Evolutionary conservation across 2,113 vertebrate species (phyloP).

Genomic region (Heliornis fulica): DNA sequence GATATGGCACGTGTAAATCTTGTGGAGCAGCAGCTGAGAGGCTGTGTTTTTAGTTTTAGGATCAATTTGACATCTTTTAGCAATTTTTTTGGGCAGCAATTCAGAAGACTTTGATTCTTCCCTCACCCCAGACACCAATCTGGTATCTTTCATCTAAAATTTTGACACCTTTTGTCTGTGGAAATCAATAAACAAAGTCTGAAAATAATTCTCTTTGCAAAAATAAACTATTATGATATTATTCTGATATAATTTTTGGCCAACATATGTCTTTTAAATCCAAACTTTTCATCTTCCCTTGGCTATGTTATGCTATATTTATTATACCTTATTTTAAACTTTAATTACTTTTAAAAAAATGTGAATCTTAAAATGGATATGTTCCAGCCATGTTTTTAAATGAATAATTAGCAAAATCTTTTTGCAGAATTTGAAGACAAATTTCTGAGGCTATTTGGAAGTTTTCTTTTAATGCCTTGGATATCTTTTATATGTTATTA

Average conservation of each 20-base stretch:
- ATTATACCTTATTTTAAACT: neutral
- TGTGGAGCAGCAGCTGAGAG: conserved; percentile 50
- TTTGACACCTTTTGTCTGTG: conserved; percentile 53
- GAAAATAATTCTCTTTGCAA: conserved; percentile 43
- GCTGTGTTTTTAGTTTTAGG: conserved; percentile 37
- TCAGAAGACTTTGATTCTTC: conserved; percentile 41
- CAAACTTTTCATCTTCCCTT: neutral
- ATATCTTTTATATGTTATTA: neutral
- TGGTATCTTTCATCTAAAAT: conserved; percentile 51
- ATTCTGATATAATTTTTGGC: neutral
- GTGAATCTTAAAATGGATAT: neutral
- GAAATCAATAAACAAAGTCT: conserved; percentile 58
- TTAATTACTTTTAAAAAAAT: neutral
- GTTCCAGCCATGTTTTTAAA: neutral
- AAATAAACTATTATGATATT: neutral
- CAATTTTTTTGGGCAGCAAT: conserved; percentile 52
- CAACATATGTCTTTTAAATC: neutral
- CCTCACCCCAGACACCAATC: conserved; percentile 25
- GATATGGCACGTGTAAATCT: conserved; percentile 42
- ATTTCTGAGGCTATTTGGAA: neutral
- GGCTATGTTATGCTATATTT: neutral
- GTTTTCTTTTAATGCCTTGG: neutral
- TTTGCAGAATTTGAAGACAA: neutral
- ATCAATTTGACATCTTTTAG: conserved; percentile 47
- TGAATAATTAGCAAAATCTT: neutral